Evolutionary conservation across 2,113 vertebrate genomes (phyloP).

Genomic region (Clarias magur): DNA sequence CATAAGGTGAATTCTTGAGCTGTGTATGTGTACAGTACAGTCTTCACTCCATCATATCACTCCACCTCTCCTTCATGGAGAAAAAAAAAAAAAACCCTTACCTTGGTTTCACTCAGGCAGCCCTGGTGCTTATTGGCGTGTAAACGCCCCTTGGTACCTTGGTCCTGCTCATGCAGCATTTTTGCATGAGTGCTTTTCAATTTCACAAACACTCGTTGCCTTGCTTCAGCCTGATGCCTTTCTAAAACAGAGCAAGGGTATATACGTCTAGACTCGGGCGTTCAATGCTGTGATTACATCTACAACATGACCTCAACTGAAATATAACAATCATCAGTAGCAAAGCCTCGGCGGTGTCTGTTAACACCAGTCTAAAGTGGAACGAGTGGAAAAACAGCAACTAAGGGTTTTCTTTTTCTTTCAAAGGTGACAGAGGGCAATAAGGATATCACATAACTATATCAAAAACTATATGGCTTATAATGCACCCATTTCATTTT

Average conservation of each 20-base stretch:
- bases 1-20: background rate
- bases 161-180: conserved; percentile 33
- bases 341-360: background rate
- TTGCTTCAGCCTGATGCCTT: conserved; percentile 42
- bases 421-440: background rate
- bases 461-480: too few species aligned
- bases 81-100: background rate
- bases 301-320: background rate
- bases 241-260: conserved; percentile 38
- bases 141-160: conserved; percentile 41
- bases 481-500: too few species aligned
- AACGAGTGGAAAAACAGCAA: background rate
- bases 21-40: background rate
- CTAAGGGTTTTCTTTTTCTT: background rate
- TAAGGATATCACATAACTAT: background rate
- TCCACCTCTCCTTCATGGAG: background rate
- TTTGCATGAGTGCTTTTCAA: conserved; percentile 57
- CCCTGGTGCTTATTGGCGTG: conserved; percentile 35
- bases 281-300: conserved; percentile 21
- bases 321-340: background rate
- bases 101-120: conserved; percentile 23
- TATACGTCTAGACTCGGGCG: background rate
- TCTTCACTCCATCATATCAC: background rate
- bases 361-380: background rate
- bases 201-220: conserved; percentile 51